Percentiles rank a stretch among this genome's conserved stretches.
phyloP scores from a whole-genome alignment of 2,888 invertebrate genomes.

The Poecilus cupreus region DNA sequence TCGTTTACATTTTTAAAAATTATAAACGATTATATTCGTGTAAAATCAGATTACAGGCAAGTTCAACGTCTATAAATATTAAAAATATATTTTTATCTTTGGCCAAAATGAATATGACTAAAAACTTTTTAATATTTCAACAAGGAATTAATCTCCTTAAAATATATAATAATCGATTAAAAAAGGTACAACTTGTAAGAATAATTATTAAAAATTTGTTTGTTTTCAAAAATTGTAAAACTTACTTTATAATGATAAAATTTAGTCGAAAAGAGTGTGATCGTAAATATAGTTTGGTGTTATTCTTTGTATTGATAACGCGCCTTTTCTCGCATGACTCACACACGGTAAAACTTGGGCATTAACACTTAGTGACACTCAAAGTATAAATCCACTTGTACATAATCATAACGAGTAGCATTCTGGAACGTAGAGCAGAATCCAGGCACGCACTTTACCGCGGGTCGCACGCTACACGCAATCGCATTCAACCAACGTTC shows the following conservation, averaged over 20 bases:
- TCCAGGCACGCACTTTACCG: background rate
- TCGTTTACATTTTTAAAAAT: slow-evolving; percentile 44
- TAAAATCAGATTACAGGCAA: slow-evolving; percentile 49
- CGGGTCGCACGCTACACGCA: background rate
- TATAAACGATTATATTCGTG: slow-evolving; percentile 40
- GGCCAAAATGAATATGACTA: slow-evolving; percentile 48
- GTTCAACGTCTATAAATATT: slow-evolving; percentile 49
- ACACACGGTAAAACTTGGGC: slow-evolving; percentile 34
- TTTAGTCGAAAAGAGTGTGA: slow-evolving; percentile 57
- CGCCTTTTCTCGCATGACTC: slow-evolving; percentile 6
- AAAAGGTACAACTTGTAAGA: slow-evolving; percentile 52
- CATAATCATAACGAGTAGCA: slow-evolving; percentile 30
- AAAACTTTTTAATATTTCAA: slow-evolving; percentile 39
- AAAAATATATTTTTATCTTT: slow-evolving; percentile 56
- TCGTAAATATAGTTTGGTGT: slow-evolving; percentile 55
- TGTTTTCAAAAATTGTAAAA: slow-evolving; percentile 47
- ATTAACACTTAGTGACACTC: slow-evolving; percentile 51
- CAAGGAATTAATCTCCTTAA: slow-evolving; percentile 38
- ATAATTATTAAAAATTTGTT: slow-evolving; percentile 41
- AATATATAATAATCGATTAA: slow-evolving; percentile 35
- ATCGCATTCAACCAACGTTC: background rate
- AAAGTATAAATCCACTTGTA: slow-evolving; percentile 47
- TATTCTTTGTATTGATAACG: slow-evolving; percentile 56
- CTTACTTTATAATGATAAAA: slow-evolving; percentile 55
- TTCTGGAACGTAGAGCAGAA: slow-evolving; percentile 5